These are phyloP conservation scores for Scaptomyza parva DNA, from an alignment of 2,888 invertebrate species.

Conservation along the genomic window DNA sequence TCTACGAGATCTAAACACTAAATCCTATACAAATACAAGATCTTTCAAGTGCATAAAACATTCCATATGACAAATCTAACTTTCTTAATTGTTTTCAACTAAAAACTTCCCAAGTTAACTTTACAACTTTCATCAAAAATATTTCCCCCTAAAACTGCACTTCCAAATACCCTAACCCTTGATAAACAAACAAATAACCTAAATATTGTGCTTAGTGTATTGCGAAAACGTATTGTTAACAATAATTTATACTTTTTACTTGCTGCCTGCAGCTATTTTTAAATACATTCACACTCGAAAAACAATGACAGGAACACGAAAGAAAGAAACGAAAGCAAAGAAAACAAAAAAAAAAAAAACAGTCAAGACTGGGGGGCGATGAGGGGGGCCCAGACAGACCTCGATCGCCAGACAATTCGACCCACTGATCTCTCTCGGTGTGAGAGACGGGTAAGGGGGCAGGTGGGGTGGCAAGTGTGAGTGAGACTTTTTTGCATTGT, in stretches of 20 bases:
- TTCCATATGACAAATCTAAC: too few relatives aligned
- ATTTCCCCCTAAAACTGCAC: too few relatives aligned
- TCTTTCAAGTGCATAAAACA: too few relatives aligned
- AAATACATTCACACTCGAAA: slow-evolving; percentile 49
- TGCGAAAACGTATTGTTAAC: slow-evolving; percentile 26
- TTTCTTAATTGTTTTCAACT: too few relatives aligned
- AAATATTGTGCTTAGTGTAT: slow-evolving; percentile 25
- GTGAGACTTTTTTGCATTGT: slow-evolving; percentile 29
- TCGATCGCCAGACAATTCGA: slow-evolving; percentile 53
- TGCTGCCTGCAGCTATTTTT: slow-evolving; percentile 59
- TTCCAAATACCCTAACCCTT: too few relatives aligned
- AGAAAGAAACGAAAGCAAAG: slow-evolving; percentile 14
- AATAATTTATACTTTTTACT: slow-evolving; percentile 55
- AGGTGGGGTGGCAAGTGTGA: neutral
- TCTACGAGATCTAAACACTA: too few relatives aligned
- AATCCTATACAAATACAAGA: too few relatives aligned
- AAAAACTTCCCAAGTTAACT: too few relatives aligned
- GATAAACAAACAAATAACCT: neutral
- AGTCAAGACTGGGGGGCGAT: neutral
- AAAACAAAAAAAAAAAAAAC: slow-evolving; percentile 4
- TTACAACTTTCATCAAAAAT: too few relatives aligned
- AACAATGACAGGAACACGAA: slow-evolving; percentile 43
- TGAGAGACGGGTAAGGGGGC: neutral
- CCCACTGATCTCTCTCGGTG: slow-evolving; percentile 45
- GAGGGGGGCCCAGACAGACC: slow-evolving; percentile 26